Conservation (phyloP, 2,113 vertebrate species). For the Panthera leo region DNA sequence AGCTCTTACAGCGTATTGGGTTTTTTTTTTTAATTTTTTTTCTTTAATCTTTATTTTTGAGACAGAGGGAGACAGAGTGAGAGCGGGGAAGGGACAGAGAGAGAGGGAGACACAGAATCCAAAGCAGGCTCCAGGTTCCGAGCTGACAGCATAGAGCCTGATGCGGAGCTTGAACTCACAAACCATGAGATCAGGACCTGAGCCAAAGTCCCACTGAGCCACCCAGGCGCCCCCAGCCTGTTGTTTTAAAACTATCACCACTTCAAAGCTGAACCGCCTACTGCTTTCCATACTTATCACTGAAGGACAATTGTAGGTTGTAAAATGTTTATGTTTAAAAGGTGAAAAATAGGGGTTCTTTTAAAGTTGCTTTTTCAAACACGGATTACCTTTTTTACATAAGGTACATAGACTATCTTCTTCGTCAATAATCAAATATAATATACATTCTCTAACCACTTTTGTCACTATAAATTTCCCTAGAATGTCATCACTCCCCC, state of each 20-base stretch:
- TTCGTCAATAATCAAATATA: background rate
- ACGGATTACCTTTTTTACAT: background rate
- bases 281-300: background rate
- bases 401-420: background rate
- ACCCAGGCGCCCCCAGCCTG: background rate
- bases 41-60: too few relatives aligned
- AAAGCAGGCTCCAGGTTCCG: too few relatives aligned
- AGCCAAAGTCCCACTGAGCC: too few relatives aligned
- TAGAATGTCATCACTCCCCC: background rate
- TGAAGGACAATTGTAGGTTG: background rate
- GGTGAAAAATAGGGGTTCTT: background rate
- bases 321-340: background rate
- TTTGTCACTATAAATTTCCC: background rate
- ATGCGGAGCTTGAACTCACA: too few relatives aligned
- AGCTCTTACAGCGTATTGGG: background rate
- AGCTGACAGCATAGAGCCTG: too few relatives aligned
- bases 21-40: too few relatives aligned
- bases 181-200: too few relatives aligned
- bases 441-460: background rate
- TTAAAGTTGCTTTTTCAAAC: background rate
- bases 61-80: too few relatives aligned
- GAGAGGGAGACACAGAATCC: too few relatives aligned
- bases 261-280: background rate
- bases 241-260: background rate
- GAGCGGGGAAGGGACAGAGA: too few relatives aligned